A percentile compares a stretch with the other conserved stretches of the same genome.
Evolutionary conservation across 1,140 invertebrate species (phyloP).

Genomic region (Xylocopa sonorina): DNA sequence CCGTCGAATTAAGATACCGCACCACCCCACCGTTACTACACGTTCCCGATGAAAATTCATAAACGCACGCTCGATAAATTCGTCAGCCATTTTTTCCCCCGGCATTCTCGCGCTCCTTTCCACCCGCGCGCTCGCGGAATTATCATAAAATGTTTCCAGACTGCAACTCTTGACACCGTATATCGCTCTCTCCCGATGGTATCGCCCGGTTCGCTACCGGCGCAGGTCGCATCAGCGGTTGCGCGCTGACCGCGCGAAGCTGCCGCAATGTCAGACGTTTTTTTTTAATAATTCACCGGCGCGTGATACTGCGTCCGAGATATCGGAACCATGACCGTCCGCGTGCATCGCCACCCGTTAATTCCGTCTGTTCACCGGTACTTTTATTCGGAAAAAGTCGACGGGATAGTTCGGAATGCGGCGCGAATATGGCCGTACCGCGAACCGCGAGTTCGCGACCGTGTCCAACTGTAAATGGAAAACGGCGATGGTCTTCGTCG

Average conservation of each 20-base stretch:
- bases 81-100: background rate
- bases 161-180: background rate
- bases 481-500: background rate
- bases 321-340: constrained; percentile 6
- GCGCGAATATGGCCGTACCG: background rate
- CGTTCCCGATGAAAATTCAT: constrained; percentile 10
- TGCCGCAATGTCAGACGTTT: background rate
- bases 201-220: background rate
- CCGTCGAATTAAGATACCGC: background rate
- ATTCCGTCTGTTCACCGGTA: background rate
- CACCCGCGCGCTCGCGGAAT: background rate
- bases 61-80: background rate
- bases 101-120: background rate
- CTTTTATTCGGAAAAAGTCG: background rate
- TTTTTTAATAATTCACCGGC: constrained; percentile 16
- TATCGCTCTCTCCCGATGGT: constrained; percentile 6
- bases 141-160: constrained; percentile 37
- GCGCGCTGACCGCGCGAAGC: background rate
- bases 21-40: background rate
- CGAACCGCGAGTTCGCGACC: background rate
- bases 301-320: background rate
- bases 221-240: background rate
- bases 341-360: background rate
- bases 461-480: background rate
- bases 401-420: background rate